Evolutionary conservation across 2,797 vertebrate genomes (phyloP).

Genomic region (Delichon dasypus): DNA sequence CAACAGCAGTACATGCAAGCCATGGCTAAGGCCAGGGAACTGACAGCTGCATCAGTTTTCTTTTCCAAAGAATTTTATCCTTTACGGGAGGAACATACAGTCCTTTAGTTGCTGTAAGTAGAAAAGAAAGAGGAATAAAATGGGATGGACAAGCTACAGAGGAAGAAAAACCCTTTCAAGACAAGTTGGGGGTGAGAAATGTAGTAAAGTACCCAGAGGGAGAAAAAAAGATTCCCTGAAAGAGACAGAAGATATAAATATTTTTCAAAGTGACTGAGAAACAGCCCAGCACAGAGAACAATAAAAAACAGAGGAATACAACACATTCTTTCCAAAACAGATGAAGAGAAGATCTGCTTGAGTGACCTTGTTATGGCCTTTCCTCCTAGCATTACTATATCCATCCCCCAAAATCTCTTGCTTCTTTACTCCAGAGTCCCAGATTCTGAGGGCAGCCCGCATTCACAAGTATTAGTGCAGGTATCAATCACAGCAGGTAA

Average conservation of each 20-base stretch:
- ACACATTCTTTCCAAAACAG: neutral
- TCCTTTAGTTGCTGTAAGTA: neutral
- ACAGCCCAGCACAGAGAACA: neutral
- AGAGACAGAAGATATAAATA: neutral
- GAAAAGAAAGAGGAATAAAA: neutral
- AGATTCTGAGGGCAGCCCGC: neutral
- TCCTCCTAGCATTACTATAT: neutral
- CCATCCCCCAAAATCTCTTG: neutral
- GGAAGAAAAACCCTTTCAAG: neutral
- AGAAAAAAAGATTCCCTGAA: neutral
- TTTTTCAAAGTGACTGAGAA: neutral
- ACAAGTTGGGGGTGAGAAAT: neutral
- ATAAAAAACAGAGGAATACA: neutral
- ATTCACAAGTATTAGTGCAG: neutral
- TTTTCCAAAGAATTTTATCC: neutral
- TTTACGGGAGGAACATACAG: neutral
- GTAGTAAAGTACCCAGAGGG: neutral
- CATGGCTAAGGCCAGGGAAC: neutral
- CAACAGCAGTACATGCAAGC: neutral
- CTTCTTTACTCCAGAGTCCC: neutral
- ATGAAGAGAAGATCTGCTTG: neutral
- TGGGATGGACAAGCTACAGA: neutral
- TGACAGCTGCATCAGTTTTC: neutral
- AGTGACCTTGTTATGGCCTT: neutral
- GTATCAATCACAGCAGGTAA: neutral